Evolutionary conservation across 1,140 invertebrate species (phyloP), one percentile per base, ranked within the genome.

Genomic region (Littorina saxatilis): DNA sequence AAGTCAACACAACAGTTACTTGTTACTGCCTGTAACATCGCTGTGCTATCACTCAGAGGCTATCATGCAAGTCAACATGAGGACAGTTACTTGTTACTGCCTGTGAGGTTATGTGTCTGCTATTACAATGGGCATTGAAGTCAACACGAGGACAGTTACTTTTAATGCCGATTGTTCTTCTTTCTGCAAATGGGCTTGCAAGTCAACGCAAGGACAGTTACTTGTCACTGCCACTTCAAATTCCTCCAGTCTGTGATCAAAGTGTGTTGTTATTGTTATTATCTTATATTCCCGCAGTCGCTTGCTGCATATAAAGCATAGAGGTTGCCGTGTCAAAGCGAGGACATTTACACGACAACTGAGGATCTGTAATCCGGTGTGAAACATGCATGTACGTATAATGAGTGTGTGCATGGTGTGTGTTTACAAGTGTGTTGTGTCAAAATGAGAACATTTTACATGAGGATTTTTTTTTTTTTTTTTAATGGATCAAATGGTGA

Each of bases 171-270:
- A 2, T n/a, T 72, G 4, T 4, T 15, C 32, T 39, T 72, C 23
- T 9, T 17, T 4, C 63, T 68, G 4, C 35, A n/a, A 7, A 23
- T 32, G 43, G 5, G 39, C 43, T 7, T 27, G 58, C 76, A 78
- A 37, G 55, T 78, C 76, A 78, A 66, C 52, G 37, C 23, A 37
- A 78, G 55, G 76, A 78, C 76, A 55, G 29, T 78, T 78, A 78
- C 76, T 37, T 78, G 76, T 35, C 55, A 66, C 29, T 35, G 74
- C 74, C 35, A 50, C 3, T 39, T 43, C 17, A 58, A 32, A 23
- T 37, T 76, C 11, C 35, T 58, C 7, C 5, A 5, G 23, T 76
- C 55, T 50, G 47, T 76, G 74, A 58, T 39, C 74, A 58, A 39
- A 29, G 3, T 52, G 27, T 20, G 37, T 5, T 23, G 20, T 75